These are phyloP conservation scores for Eurystomus glaucurus DNA, from an alignment of 2,797 vertebrate species.

Conservation along the genomic window DNA sequence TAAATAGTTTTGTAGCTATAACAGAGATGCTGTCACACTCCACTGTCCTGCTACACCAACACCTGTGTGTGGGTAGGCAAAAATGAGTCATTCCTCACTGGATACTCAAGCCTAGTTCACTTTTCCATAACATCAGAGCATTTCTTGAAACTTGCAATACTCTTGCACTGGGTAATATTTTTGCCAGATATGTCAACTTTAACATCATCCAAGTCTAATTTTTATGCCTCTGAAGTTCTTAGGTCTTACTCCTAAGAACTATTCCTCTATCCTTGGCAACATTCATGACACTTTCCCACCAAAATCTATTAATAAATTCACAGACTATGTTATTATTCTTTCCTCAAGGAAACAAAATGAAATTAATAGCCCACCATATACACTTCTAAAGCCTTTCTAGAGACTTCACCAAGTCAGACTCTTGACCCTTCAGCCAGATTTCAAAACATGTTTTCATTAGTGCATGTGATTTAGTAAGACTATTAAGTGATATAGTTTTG, in stretches of 20 bases:
- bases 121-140: neutral
- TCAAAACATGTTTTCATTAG: neutral
- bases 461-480: neutral
- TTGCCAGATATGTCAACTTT: neutral
- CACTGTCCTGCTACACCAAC: neutral
- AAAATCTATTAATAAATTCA: neutral
- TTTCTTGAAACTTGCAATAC: neutral
- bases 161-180: neutral
- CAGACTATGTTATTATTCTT: neutral
- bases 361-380: neutral
- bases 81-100: neutral
- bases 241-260: neutral
- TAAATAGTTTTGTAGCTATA: neutral
- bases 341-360: neutral
- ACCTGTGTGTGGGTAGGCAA: neutral
- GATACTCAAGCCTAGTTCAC: neutral
- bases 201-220: neutral
- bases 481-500: neutral
- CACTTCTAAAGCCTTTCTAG: neutral
- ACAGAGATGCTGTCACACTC: neutral
- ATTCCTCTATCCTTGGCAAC: neutral
- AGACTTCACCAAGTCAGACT: neutral
- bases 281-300: neutral
- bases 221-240: neutral
- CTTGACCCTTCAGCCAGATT: neutral